Evolutionary conservation across 1,140 invertebrate genomes (phyloP).

Genomic region (Drosophila sp.): DNA sequence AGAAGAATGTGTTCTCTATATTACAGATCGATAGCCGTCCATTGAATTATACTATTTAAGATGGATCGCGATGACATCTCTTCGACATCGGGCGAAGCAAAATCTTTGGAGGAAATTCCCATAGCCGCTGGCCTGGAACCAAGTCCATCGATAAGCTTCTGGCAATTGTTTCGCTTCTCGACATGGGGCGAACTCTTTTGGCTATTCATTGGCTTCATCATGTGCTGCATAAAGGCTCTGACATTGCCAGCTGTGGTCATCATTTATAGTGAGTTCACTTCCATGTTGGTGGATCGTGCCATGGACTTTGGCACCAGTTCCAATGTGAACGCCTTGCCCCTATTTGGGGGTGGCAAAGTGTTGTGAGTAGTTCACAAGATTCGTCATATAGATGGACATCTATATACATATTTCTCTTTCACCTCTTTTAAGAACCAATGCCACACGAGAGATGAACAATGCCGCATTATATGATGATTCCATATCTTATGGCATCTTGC

Average conservation of each 20-base stretch:
- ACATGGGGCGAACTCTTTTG: constrained; percentile 85
- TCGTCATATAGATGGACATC: too few species aligned
- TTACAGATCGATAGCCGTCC: constrained; percentile 45
- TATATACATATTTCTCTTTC: too few species aligned
- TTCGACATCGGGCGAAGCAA: constrained; percentile 57
- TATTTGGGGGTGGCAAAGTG: constrained; percentile 84
- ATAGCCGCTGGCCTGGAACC: constrained; percentile 64
- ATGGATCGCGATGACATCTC: constrained; percentile 73
- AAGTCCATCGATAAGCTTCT: constrained; percentile 63
- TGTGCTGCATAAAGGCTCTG: constrained; percentile 86
- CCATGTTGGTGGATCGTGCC: constrained; percentile 85
- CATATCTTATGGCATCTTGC: constrained; percentile 86
- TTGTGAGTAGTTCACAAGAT: constrained; percentile 84
- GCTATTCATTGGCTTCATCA: constrained; percentile 85
- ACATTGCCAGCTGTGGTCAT: constrained; percentile 88
- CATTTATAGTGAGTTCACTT: constrained; percentile 88
- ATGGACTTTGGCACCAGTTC: constrained; percentile 81
- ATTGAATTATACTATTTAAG: constrained; percentile 38
- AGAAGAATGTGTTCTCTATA: not conserved
- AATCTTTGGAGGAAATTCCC: constrained; percentile 55
- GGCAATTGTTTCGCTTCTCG: constrained; percentile 85
- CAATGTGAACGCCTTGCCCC: constrained; percentile 79
- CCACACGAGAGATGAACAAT: constrained; percentile 84
- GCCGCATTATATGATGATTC: constrained; percentile 87
- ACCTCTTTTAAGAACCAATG: constrained; percentile 83